A percentile compares a stretch with the other conserved stretches of the same genome.
Evolutionary conservation across 2,888 invertebrate species (phyloP).

Genomic region (Drosophila kuntzei): DNA sequence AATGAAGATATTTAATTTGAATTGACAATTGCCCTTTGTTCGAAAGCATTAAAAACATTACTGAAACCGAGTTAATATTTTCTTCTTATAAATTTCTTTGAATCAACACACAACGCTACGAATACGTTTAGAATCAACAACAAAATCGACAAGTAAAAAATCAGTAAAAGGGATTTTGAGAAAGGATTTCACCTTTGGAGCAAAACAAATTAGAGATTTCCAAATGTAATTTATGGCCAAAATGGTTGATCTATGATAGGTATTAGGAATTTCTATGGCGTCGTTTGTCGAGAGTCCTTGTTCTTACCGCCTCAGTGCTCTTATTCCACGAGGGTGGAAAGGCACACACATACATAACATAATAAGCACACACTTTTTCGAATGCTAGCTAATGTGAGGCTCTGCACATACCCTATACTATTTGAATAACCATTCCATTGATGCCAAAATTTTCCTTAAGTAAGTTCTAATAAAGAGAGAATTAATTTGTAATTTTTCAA

Average conservation of each 20-base stretch:
- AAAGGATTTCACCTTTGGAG: conserved; percentile 80
- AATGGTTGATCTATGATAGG: conserved; percentile 83
- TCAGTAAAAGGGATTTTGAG: conserved; percentile 58
- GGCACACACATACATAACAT: conserved; percentile 6
- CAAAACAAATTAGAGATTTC: conserved; percentile 84
- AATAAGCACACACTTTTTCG: conserved; percentile 42
- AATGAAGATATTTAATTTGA: conserved; percentile 33
- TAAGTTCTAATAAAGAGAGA: too few species aligned
- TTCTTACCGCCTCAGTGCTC: conserved; percentile 39
- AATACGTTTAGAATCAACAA: conserved; percentile 30
- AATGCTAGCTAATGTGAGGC: conserved; percentile 12
- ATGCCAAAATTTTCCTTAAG: too few species aligned
- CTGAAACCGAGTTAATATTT: not conserved
- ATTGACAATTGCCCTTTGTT: conserved; percentile 27
- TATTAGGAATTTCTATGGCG: conserved; percentile 74
- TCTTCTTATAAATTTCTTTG: conserved; percentile 16
- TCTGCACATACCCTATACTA: not conserved
- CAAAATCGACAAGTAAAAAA: conserved; percentile 48
- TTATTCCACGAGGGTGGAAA: conserved; percentile 44
- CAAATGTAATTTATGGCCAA: conserved; percentile 80
- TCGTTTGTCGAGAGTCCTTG: conserved; percentile 33
- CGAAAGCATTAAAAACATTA: not conserved
- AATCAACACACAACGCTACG: conserved; percentile 36
- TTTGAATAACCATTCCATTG: too few species aligned
- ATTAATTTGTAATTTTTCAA: too few species aligned